These are phyloP conservation scores for Mugil cephalus DNA, from an alignment of 2,113 vertebrate genomes.

Conservation along the genomic window DNA sequence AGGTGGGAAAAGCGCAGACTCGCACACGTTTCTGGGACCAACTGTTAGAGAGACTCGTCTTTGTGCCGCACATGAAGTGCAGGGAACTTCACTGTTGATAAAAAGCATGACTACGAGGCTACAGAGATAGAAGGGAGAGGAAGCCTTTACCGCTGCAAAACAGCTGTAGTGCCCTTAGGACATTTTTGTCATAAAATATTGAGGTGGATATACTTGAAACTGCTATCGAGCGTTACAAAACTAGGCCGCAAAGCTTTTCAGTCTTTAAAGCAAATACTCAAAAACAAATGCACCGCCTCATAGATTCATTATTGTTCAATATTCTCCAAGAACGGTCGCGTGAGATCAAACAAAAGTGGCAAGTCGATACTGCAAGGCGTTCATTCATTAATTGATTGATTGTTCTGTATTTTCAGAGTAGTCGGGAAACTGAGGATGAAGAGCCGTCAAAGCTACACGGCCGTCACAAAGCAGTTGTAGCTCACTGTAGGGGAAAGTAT, in stretches of 20 bases:
- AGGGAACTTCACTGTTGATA: constrained; percentile 14
- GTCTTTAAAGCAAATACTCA: constrained; percentile 25
- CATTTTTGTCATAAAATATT: constrained; percentile 28
- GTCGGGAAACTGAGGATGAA: constrained; percentile 29
- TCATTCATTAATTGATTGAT: constrained; percentile 40
- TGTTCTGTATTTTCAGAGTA: constrained; percentile 37
- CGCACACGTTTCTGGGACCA: constrained; percentile 39
- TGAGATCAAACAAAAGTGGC: constrained; percentile 31
- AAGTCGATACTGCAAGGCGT: too few relatives aligned
- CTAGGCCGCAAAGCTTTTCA: neutral
- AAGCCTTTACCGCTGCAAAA: constrained; percentile 27
- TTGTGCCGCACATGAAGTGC: neutral
- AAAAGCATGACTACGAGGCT: constrained; percentile 18
- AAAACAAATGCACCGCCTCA: constrained; percentile 23
- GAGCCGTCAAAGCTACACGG: constrained; percentile 41
- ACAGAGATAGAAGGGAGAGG: constrained; percentile 12
- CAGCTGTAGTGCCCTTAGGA: constrained; percentile 16
- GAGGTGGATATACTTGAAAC: constrained; percentile 24
- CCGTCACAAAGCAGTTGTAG: constrained; percentile 54
- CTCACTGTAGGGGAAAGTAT: constrained; percentile 70
- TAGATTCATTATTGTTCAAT: constrained; percentile 22
- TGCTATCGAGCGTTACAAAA: constrained; percentile 41
- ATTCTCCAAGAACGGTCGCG: constrained; percentile 14
- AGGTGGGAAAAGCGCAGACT: constrained; percentile 39
- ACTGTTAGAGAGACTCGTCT: constrained; percentile 18